Conservation (phyloP, 2,113 vertebrate species). For the Entelurus aequoreus region DNA sequence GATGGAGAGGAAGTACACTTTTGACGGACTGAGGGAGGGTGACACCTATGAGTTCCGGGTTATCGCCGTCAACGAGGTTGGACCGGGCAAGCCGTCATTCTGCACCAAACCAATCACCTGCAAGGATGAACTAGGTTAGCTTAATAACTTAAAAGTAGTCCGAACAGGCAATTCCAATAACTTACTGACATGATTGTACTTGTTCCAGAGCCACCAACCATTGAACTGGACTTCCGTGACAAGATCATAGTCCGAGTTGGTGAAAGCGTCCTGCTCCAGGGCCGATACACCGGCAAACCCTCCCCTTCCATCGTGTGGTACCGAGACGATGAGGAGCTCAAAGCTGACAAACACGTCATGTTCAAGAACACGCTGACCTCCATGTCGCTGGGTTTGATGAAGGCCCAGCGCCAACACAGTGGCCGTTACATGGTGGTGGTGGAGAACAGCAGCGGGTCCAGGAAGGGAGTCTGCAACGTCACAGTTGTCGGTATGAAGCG, state of each 20-base stretch:
- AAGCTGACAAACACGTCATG: slow-evolving; percentile 80
- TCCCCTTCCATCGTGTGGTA: slow-evolving; percentile 87
- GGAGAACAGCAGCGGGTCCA: slow-evolving; percentile 90
- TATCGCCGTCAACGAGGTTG: slow-evolving; percentile 90
- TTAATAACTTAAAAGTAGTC: background rate
- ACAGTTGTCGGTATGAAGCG: slow-evolving; percentile 83
- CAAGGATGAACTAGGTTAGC: slow-evolving; percentile 90
- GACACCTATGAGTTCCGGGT: slow-evolving; percentile 93
- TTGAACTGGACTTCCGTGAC: slow-evolving; percentile 94
- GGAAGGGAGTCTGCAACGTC: slow-evolving; percentile 89
- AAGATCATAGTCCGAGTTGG: slow-evolving; percentile 87
- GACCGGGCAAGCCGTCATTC: slow-evolving; percentile 93
- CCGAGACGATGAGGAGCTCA: slow-evolving; percentile 82
- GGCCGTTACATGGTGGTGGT: slow-evolving; percentile 89
- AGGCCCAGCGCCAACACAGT: slow-evolving; percentile 84
- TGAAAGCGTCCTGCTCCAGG: slow-evolving; percentile 87
- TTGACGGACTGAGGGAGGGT: slow-evolving; percentile 87
- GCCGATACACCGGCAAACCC: slow-evolving; percentile 91
- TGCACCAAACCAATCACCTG: slow-evolving; percentile 94
- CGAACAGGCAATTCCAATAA: background rate
- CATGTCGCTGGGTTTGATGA: slow-evolving; percentile 83
- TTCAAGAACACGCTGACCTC: slow-evolving; percentile 84
- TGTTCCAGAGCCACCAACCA: slow-evolving; percentile 84
- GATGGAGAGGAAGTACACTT: slow-evolving; percentile 84
- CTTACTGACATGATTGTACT: slow-evolving; percentile 1